These are phyloP conservation scores for Asobara japonica DNA, from an alignment of 1,140 invertebrate genomes.

Conservation along the genomic window DNA sequence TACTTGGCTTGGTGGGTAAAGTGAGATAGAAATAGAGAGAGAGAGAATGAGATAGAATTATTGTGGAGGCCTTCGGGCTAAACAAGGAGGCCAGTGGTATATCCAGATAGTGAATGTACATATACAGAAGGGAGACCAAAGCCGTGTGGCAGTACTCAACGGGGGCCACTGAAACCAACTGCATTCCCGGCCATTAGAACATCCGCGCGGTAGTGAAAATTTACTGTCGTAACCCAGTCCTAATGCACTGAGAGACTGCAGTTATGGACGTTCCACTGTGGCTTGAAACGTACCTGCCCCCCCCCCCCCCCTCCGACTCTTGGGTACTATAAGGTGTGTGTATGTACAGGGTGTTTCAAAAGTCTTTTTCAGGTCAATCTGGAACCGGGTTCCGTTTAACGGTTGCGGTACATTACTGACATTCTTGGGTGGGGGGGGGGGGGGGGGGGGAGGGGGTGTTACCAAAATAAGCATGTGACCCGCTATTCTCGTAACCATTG, in stretches of 20 bases:
- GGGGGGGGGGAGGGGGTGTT: too few relatives aligned
- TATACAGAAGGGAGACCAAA: conserved; percentile 20
- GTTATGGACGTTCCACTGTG: conserved; percentile 55
- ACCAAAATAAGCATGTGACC: too few relatives aligned
- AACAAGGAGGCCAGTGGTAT: neutral
- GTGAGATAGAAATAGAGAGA: neutral
- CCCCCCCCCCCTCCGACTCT: conserved; percentile 3
- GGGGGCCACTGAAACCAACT: conserved; percentile 65
- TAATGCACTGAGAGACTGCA: conserved; percentile 57
- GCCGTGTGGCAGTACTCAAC: conserved; percentile 16
- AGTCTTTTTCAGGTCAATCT: too few relatives aligned
- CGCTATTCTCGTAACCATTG: too few relatives aligned
- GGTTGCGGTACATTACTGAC: too few relatives aligned
- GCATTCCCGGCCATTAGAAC: conserved; percentile 66
- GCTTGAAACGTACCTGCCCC: conserved; percentile 42
- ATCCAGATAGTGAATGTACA: conserved; percentile 16
- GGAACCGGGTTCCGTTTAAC: too few relatives aligned
- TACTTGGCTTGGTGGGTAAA: conserved; percentile 41
- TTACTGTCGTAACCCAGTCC: conserved; percentile 66
- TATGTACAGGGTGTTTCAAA: too few relatives aligned
- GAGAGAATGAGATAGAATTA: conserved; percentile 13
- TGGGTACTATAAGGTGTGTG: neutral
- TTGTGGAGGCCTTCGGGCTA: too few relatives aligned
- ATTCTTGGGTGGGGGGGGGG: too few relatives aligned
- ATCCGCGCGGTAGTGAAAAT: conserved; percentile 66